A percentile compares a stretch with the other conserved stretches of the same genome.
Conservation (phyloP, 1,140 invertebrate species). For the Drosophila murphyi region DNA sequence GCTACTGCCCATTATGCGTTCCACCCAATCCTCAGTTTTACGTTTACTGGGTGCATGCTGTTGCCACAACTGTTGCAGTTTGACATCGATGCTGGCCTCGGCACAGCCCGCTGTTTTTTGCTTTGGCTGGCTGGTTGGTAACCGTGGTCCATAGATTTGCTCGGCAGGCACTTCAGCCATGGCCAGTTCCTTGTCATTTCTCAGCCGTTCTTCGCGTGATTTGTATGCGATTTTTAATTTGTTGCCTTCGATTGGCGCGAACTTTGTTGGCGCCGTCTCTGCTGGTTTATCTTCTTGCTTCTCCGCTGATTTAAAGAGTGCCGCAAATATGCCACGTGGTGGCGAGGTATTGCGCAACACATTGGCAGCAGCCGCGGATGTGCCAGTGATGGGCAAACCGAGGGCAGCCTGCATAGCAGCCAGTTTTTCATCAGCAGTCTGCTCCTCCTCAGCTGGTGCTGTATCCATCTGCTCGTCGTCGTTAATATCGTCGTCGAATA, state of each 20-base stretch:
- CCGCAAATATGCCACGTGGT: conserved; percentile 90
- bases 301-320: conserved; percentile 85
- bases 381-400: conserved; percentile 62
- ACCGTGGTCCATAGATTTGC: conserved; percentile 59
- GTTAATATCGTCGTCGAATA: conserved; percentile 86
- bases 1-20: conserved; percentile 41
- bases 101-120: not conserved
- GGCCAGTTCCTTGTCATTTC: conserved; percentile 60
- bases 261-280: conserved; percentile 44
- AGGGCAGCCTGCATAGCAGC: conserved; percentile 53
- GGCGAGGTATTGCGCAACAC: conserved; percentile 88
- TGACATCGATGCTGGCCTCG: conserved; percentile 59
- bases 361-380: conserved; percentile 82
- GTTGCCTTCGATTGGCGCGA: conserved; percentile 61
- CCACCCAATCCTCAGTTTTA: conserved; percentile 62
- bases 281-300: not conserved
- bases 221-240: conserved; percentile 66
- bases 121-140: conserved; percentile 27
- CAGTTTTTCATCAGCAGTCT: conserved; percentile 37
- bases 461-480: conserved; percentile 85
- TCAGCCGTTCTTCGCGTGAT: conserved; percentile 58
- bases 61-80: conserved; percentile 65
- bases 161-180: conserved; percentile 46
- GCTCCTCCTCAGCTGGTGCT: conserved; percentile 7
- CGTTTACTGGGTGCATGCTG: conserved; percentile 60